Conservation (phyloP, 2,113 vertebrate genomes). For the Machaerirhynchus nigripectus region DNA sequence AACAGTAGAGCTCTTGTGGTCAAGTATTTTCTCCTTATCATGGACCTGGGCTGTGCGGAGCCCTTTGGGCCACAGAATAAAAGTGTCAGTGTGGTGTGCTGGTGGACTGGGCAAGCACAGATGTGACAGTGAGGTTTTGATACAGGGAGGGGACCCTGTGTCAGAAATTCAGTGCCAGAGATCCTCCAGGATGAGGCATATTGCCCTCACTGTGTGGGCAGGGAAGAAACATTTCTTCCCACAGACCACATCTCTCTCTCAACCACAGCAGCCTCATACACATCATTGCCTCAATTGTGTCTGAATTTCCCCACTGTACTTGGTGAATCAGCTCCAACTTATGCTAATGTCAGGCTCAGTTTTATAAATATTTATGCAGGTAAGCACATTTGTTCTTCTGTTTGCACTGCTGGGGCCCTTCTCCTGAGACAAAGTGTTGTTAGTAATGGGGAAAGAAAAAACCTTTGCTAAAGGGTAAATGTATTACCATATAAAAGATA, state of each 20-base stretch:
- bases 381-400: neutral
- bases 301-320: neutral
- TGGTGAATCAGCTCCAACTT: neutral
- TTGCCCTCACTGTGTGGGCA: neutral
- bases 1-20: neutral
- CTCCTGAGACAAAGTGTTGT: neutral
- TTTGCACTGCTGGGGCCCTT: neutral
- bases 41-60: neutral
- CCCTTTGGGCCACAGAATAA: neutral
- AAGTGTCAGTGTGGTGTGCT: neutral
- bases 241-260: neutral
- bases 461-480: neutral
- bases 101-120: rapidly evolving
- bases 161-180: neutral
- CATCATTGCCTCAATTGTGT: neutral
- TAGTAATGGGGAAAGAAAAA: neutral
- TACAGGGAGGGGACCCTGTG: neutral
- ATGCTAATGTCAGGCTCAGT: neutral
- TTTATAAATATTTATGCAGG: conserved; percentile 21
- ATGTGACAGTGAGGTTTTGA: neutral
- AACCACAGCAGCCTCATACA: neutral
- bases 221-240: neutral
- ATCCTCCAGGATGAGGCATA: neutral
- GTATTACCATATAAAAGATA: neutral
- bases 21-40: neutral